These are phyloP conservation scores for Menidia menidia DNA, from an alignment of 2,797 vertebrate genomes.

Conservation along the genomic window DNA sequence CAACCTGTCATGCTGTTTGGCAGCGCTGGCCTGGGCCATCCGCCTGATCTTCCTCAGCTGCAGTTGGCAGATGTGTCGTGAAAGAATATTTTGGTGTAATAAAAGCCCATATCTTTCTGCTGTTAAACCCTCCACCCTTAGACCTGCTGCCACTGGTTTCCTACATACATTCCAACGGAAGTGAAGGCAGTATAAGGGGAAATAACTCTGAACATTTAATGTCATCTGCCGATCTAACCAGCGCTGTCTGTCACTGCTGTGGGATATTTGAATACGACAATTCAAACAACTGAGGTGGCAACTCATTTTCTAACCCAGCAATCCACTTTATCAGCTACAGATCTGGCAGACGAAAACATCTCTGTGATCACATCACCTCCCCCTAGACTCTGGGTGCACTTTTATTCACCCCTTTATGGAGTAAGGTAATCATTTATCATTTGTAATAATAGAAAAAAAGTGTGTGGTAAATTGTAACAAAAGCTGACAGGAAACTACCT, in stretches of 20 bases:
- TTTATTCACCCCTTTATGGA: background rate
- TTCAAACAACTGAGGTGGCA: background rate
- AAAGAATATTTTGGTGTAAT: constrained; percentile 1
- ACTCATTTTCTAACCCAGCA: background rate
- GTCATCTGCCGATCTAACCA: background rate
- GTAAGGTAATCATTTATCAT: too few relatives aligned
- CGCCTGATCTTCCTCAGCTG: constrained; percentile 5
- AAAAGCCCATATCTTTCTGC: constrained; percentile 2
- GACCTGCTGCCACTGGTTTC: background rate
- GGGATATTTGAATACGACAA: background rate
- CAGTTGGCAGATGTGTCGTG: background rate
- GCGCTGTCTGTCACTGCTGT: background rate
- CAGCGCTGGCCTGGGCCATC: constrained; percentile 5
- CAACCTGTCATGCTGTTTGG: constrained; percentile 1
- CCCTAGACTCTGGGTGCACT: background rate
- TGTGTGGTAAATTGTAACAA: background rate
- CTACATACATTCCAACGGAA: background rate
- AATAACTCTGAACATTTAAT: background rate
- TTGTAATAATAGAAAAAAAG: too few relatives aligned
- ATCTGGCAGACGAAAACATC: background rate
- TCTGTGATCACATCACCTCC: background rate
- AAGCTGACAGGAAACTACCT: background rate
- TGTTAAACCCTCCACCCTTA: background rate
- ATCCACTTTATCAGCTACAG: background rate
- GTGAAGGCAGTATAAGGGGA: background rate